Evolutionary conservation across 1,140 invertebrate genomes (phyloP), one percentile per base, ranked within the genome.

Genomic region (Planococcus citri): DNA sequence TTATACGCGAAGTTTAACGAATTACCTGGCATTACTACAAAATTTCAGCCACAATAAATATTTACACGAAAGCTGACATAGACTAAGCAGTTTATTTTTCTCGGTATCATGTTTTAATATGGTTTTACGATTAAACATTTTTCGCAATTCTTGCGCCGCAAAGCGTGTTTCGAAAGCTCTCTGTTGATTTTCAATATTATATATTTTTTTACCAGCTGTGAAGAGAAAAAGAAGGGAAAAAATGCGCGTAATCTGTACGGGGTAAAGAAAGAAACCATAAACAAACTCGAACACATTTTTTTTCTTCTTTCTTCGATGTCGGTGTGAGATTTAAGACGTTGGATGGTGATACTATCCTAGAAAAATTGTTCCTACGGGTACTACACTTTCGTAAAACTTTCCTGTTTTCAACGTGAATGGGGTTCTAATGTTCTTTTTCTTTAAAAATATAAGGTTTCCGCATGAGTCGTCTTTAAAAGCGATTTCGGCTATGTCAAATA

Each of bases 381-480:
- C n/a, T 51, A 51, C 41, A 51, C 41, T 51, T 51, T 51, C 41
- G 41, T 20, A 20, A 51, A 51, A 51, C 41, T 51, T 51, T 51
- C 41, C 41, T 51, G 41, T 51, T 51, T 51, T 51, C 41, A 51
- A 51, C 41, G 41, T 51, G 41, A 51, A 51, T n/a, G 41, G 41
- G 41, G 41, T 51, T 51, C 41, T 51, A 51, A 51, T 51, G 41
- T 51, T 51, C 41, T 51, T 51, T 51, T 51, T 51, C 41, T 51
- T 51, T 51, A 51, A 51, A 51, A 51, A 51, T 51, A 51, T 51
- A 51, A 51, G 41, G 41, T 51, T 51, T 51, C 41, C 41, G 41
- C 41, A 51, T 51, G 41, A 51, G 41, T 51, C 41, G 41, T 51
- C 41, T 51, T 51, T 51, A 51, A 51, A 51, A 51, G 41, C 41